These are phyloP conservation scores for Nomada ruficornis DNA, from an alignment of 2,888 invertebrate genomes.

Conservation along the genomic window DNA sequence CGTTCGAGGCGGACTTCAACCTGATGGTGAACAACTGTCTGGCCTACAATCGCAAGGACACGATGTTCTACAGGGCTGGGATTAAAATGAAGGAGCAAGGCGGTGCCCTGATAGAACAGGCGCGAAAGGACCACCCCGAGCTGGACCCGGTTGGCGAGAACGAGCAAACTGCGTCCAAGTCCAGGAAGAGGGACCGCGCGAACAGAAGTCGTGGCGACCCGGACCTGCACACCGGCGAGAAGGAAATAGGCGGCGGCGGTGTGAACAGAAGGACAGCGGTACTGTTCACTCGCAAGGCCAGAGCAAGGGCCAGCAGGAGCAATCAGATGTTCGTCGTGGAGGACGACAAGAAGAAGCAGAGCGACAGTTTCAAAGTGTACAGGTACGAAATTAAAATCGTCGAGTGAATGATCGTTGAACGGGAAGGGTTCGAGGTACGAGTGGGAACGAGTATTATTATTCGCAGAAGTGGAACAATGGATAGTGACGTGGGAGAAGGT, in stretches of 20 bases:
- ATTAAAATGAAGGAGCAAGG: constrained; percentile 96
- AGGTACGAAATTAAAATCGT: constrained; percentile 66
- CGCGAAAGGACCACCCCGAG: constrained; percentile 88
- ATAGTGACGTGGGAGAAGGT: constrained; percentile 82
- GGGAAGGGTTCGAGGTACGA: neutral
- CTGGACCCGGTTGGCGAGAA: constrained; percentile 70
- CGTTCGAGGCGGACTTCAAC: constrained; percentile 95
- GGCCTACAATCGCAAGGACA: constrained; percentile 97
- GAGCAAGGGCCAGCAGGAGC: constrained; percentile 85
- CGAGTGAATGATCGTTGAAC: neutral
- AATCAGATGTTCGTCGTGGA: constrained; percentile 69
- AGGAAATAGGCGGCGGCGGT: constrained; percentile 81
- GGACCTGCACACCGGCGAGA: constrained; percentile 77
- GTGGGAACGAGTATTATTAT: neutral
- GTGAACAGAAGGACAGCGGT: constrained; percentile 91
- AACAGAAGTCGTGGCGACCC: constrained; percentile 77
- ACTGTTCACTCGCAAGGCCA: constrained; percentile 90
- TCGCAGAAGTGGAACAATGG: constrained; percentile 79
- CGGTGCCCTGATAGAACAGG: constrained; percentile 90
- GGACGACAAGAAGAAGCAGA: constrained; percentile 80
- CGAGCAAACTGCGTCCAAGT: constrained; percentile 70
- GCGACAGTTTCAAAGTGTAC: constrained; percentile 82
- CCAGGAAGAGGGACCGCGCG: constrained; percentile 79
- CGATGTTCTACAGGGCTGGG: constrained; percentile 96
- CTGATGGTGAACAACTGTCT: constrained; percentile 98